Percentiles rank a stretch among this genome's conserved stretches.
Conservation (phyloP, 2,113 vertebrate genomes). For the Apaloderma vittatum region DNA sequence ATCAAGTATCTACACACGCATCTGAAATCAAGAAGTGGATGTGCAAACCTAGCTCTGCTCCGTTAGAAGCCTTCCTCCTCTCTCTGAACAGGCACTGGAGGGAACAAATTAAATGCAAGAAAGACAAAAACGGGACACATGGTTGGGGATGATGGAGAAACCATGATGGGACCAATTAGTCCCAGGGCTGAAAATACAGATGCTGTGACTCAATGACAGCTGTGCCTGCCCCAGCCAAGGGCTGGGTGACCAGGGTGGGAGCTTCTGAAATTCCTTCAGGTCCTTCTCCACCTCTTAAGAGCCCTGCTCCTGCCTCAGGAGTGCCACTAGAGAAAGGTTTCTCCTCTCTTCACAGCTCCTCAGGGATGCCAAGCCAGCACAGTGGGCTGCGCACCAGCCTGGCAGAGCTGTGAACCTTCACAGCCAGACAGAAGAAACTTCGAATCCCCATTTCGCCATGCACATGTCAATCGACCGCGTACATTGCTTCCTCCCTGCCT, state of each 20-base stretch:
- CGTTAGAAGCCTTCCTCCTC: not conserved
- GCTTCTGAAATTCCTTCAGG: not conserved
- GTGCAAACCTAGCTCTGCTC: not conserved
- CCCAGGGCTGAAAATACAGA: not conserved
- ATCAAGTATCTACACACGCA: too few species aligned
- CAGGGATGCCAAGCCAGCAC: not conserved
- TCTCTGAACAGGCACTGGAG: not conserved
- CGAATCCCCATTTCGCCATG: not conserved
- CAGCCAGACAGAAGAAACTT: accelerated
- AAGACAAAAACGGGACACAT: not conserved
- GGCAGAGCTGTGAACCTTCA: not conserved
- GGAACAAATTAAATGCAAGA: not conserved
- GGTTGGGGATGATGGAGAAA: not conserved
- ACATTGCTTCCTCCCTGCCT: not conserved
- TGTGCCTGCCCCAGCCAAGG: not conserved
- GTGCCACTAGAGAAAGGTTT: not conserved
- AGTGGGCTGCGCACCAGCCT: not conserved
- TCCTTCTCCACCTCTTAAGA: not conserved
- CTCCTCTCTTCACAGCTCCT: not conserved
- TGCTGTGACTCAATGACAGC: not conserved
- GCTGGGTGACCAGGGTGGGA: not conserved
- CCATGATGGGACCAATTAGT: not conserved
- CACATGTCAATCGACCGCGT: accelerated
- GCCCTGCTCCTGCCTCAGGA: not conserved
- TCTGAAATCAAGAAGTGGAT: not conserved